Evolutionary conservation across 1,140 invertebrate genomes (phyloP), one percentile per base, ranked within the genome.

Genomic region (Lepidurus couesii): DNA sequence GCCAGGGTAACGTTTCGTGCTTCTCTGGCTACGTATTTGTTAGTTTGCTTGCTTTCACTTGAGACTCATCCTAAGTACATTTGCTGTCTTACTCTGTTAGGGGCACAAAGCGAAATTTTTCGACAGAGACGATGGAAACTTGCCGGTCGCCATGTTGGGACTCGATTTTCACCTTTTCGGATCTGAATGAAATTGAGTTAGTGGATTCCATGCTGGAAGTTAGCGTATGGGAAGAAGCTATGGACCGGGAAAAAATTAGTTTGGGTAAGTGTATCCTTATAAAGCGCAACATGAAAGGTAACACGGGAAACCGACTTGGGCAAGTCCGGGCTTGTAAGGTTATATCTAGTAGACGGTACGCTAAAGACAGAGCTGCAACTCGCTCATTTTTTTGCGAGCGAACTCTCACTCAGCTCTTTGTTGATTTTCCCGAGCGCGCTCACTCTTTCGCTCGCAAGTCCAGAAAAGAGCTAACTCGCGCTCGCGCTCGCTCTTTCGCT

Each of bases 131-230:
- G 6, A 91, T 93, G 1, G 92, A 92, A 78, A 90, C 92, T 10
- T 92, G 92, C 1, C 92, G 92, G 82, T 93, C 92, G 84, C 93
- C 94, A 8, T 92, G 94, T 74, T 96, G 93, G 94, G 95, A 95
- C 83, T 93, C 93, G 16, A 95, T 93, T n/a, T 86, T 95, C 24
- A 91, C 91, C 77, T 93, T 95, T 83, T 87, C 90, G 0, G 90
- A 91, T 34, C 89, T 94, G 21, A 89, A 90, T 44, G 91, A 90
- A 1, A 93, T 94, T 80, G 89, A 91, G 81, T 85, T 95, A 43
- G 90, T 93, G 83, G 91, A 93, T 74, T 89, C 91, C 78, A 89
- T 90, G 16, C 88, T 97, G 42, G 94, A 95, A 83, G 91, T 95
- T 5, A 93, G 93, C 7, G 86, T 96, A 5, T 97, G 95, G 94